Base-by-base conservation (phyloP, 2,797 vertebrate species). In the Neosalanx taihuensis region DNA sequence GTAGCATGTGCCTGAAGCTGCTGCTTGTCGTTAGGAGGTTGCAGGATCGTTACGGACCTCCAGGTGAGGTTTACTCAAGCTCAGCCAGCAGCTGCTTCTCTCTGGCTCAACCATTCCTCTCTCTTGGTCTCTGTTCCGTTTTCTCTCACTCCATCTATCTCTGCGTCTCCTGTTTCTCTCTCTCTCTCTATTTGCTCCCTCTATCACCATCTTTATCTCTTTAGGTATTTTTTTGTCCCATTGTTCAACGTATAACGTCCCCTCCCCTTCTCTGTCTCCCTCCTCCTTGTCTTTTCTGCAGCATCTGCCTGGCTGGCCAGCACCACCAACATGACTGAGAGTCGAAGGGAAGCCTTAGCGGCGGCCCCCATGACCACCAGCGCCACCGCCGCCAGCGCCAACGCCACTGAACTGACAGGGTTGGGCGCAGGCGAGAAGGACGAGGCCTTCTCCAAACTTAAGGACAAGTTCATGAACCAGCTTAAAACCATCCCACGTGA, bases 381-480 rank as follows among this genome's bases (percentile, higher is more conserved):
- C 4, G 87, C 92, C 0, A 90, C 94, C 57, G 86, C 87, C 3
- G 76, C 90, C 41, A 87, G 88, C 56, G 88, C 89, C 82, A 99
- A 99, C 78, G 92, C 91, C 89, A 98, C 97, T 0, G 95, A 94
- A 81, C 83, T 93, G 57, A 88, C 91, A 23, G 92, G 93, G 62
- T 89, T 93, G 0, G 94, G 93, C 72, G 88, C 88, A 67, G 86
- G 82, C 0, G 93, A 93, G 77, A 96, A 97, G 87, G 95, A 98
- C 75, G 94, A 99, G 86, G 91, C 88, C 69, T 97, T 99, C 86
- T 98, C 97, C 62, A 98, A 99, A 82, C 86, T 99, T 81, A 99
- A 96, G 93, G 90, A 98, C 89, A 99, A 97, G 89, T 99, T 99
- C 91, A 98, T 99, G 97, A 99, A 98, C 59, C 95, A 98, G 86